Percentiles rank a stretch among this genome's conserved stretches.
phyloP scores from a whole-genome alignment of 2,888 invertebrate genomes.

The Drosophila pullipes region DNA sequence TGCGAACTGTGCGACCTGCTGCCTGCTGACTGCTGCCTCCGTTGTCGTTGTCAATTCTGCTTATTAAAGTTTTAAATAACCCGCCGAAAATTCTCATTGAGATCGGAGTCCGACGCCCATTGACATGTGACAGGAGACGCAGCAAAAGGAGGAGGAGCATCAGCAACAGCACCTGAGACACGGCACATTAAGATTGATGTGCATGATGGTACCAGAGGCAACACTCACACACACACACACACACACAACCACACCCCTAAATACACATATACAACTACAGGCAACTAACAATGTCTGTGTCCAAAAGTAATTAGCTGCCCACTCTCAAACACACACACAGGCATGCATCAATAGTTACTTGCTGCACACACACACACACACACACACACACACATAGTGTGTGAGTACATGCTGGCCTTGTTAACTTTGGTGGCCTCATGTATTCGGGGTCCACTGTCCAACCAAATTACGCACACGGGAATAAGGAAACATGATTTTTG shows the following conservation, averaged over 20 bases:
- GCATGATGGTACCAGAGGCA: slow-evolving; percentile 51
- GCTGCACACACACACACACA: slow-evolving; percentile 10
- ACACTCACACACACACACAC: slow-evolving; percentile 7
- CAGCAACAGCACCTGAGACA: slow-evolving; percentile 64
- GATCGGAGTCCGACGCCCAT: slow-evolving; percentile 54
- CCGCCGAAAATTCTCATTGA: slow-evolving; percentile 77
- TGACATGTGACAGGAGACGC: slow-evolving; percentile 69
- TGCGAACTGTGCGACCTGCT: slow-evolving; percentile 10
- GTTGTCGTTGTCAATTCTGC: slow-evolving; percentile 74
- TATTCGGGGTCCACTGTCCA: slow-evolving; percentile 52
- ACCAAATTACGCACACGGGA: slow-evolving; percentile 80
- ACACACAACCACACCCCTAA: background rate
- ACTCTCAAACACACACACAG: slow-evolving; percentile 27
- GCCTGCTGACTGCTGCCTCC: slow-evolving; percentile 16
- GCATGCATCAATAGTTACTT: slow-evolving; percentile 70
- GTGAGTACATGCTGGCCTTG: slow-evolving; percentile 56
- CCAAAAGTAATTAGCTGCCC: slow-evolving; percentile 73
- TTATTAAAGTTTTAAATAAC: slow-evolving; percentile 80
- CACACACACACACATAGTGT: slow-evolving; percentile 17
- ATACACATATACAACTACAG: slow-evolving; percentile 23
- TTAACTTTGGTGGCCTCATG: slow-evolving; percentile 67
- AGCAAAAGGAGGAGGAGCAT: slow-evolving; percentile 27
- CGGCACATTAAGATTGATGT: slow-evolving; percentile 75
- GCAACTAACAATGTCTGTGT: slow-evolving; percentile 61
- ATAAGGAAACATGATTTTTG: slow-evolving; percentile 82